A percentile compares a stretch with the other conserved stretches of the same genome.
phyloP scores from a whole-genome alignment of 2,888 invertebrate genomes.

The Cataglyphis cursor region DNA sequence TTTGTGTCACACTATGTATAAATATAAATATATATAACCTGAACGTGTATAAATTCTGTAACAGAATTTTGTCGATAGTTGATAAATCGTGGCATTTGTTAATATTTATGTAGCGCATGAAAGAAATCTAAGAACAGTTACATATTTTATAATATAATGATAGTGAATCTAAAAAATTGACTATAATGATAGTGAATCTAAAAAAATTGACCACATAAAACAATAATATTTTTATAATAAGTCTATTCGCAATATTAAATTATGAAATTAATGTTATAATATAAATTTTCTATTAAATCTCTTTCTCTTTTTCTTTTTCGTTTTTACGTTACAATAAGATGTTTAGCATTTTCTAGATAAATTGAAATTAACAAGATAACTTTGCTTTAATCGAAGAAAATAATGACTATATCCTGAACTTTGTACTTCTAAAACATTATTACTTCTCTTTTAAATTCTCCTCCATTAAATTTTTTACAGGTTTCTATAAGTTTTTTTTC shows the following conservation, averaged over 20 bases:
- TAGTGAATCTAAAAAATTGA: slow-evolving; percentile 1
- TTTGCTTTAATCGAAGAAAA: neutral
- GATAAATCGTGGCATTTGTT: neutral
- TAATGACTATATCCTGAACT: neutral
- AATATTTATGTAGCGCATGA: neutral
- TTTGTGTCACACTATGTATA: neutral
- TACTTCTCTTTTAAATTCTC: neutral
- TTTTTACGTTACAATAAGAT: neutral
- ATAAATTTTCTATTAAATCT: neutral
- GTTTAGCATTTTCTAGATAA: neutral
- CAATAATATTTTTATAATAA: neutral
- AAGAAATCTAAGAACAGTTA: neutral
- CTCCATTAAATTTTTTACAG: neutral
- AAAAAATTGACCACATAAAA: neutral
- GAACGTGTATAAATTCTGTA: neutral
- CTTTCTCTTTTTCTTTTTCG: neutral
- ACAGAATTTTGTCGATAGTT: neutral
- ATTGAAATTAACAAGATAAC: neutral
- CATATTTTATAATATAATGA: neutral
- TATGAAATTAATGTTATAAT: neutral
- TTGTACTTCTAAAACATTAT: neutral
- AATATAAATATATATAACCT: neutral
- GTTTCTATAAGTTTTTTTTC: neutral
- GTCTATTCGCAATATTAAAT: neutral
- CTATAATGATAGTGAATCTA: neutral